Evolutionary conservation across 2,113 vertebrate genomes (phyloP).

Genomic region (Amphiprion ocellaris): DNA sequence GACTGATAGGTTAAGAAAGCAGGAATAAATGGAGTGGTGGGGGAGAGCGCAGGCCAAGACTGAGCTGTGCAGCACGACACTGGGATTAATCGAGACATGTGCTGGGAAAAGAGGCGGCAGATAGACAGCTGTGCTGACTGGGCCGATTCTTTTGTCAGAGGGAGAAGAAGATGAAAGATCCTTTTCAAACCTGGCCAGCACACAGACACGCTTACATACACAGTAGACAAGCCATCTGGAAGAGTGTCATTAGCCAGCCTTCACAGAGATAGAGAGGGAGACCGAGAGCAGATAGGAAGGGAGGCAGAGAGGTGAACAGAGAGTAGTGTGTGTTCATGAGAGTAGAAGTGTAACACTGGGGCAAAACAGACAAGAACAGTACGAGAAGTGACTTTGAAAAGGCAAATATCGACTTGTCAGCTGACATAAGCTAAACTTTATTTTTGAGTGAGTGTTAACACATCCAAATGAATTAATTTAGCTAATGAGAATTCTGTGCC

Average conservation of each 20-base stretch:
- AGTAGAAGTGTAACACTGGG: no score
- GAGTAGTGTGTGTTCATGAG: neutral
- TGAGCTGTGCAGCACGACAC: constrained; percentile 27
- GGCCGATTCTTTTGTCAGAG: constrained; percentile 71
- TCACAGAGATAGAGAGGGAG: constrained; percentile 43
- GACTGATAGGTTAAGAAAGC: constrained; percentile 27
- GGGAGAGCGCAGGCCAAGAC: constrained; percentile 11
- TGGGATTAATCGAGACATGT: constrained; percentile 57
- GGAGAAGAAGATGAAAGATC: constrained; percentile 62
- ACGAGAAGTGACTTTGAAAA: no score
- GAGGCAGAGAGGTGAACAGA: constrained; percentile 1
- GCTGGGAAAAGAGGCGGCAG: constrained; percentile 44
- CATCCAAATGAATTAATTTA: no score
- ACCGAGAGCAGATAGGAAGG: constrained; percentile 17
- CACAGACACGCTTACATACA: constrained; percentile 37
- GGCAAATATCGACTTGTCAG: no score
- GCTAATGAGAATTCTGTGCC: no score
- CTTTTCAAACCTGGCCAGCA: constrained; percentile 64
- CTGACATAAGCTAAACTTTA: no score
- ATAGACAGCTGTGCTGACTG: constrained; percentile 74
- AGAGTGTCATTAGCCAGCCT: constrained; percentile 57
- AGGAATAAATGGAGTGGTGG: constrained; percentile 25
- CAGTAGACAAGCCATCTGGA: constrained; percentile 72
- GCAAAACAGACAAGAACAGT: no score
- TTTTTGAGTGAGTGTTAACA: no score